Evolutionary conservation across 1,140 invertebrate species (phyloP).

Genomic region (Drosophila auraria): DNA sequence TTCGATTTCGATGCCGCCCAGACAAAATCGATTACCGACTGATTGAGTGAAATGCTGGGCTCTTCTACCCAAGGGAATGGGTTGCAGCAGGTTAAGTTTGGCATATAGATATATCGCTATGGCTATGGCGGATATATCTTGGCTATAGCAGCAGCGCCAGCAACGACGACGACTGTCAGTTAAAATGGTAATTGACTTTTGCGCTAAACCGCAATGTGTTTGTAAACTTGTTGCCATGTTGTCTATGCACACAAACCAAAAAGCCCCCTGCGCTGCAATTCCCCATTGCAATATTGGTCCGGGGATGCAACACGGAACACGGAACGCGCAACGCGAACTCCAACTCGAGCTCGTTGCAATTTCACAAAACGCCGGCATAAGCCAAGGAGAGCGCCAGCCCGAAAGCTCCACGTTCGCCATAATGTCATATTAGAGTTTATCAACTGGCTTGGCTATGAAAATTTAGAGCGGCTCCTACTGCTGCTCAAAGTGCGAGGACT

Average conservation of each 20-base stretch:
- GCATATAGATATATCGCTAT: slow-evolving; percentile 42
- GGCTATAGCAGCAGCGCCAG: slow-evolving; percentile 10
- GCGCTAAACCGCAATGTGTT: slow-evolving; percentile 79
- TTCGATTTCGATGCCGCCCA: slow-evolving; percentile 52
- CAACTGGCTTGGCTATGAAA: slow-evolving; percentile 77
- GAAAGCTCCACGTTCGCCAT: slow-evolving; percentile 37
- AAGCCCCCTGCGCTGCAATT: slow-evolving; percentile 1
- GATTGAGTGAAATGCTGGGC: slow-evolving; percentile 66
- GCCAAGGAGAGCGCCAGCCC: slow-evolving; percentile 56
- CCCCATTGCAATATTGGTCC: slow-evolving; percentile 60
- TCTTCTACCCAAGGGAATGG: slow-evolving; percentile 20
- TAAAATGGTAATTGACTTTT: slow-evolving; percentile 83
- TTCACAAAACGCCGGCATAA: slow-evolving; percentile 78
- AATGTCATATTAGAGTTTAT: slow-evolving; percentile 82
- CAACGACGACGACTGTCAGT: slow-evolving; percentile 55
- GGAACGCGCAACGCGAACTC: slow-evolving; percentile 25
- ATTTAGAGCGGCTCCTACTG: slow-evolving; percentile 60
- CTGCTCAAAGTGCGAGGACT: slow-evolving; percentile 5
- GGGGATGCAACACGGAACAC: slow-evolving; percentile 54
- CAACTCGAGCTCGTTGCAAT: slow-evolving; percentile 61
- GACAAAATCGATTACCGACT: slow-evolving; percentile 79
- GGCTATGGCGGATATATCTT: slow-evolving; percentile 34
- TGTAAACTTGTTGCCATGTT: slow-evolving; percentile 78
- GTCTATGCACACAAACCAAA: slow-evolving; percentile 40
- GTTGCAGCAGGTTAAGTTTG: slow-evolving; percentile 41